Percentiles rank a stretch among this genome's conserved stretches.
phyloP scores from a whole-genome alignment of 2,888 invertebrate species.

The Diarsia dahlii region DNA sequence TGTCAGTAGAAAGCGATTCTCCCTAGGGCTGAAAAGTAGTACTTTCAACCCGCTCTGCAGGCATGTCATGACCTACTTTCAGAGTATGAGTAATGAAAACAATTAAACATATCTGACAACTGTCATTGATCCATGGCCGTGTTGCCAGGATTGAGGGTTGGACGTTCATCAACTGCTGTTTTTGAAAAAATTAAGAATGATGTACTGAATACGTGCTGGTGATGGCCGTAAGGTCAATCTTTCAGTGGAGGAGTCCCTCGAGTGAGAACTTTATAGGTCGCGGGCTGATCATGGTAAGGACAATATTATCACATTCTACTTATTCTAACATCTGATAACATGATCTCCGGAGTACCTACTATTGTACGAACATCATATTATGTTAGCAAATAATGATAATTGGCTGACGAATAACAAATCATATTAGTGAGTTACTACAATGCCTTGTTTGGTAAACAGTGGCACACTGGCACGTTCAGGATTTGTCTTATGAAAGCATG shows the following conservation, averaged over 20 bases:
- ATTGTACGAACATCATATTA: background rate
- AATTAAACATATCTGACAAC: too few species aligned
- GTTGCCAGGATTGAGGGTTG: background rate
- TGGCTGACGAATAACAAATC: background rate
- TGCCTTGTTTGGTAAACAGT: constrained; percentile 39
- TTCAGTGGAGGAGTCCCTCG: background rate
- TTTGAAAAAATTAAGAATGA: too few species aligned
- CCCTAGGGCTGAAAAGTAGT: too few species aligned
- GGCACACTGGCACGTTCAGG: background rate
- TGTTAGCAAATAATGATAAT: background rate
- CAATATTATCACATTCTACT: background rate
- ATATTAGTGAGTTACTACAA: background rate
- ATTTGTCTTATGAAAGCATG: constrained; percentile 6
- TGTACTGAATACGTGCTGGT: too few species aligned
- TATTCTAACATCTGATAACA: background rate
- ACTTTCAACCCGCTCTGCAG: too few species aligned
- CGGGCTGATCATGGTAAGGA: background rate
- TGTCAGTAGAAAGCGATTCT: too few species aligned
- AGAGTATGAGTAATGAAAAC: too few species aligned
- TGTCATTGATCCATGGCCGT: background rate
- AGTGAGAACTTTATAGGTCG: background rate
- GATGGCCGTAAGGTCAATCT: background rate
- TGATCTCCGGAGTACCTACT: background rate
- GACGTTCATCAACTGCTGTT: background rate
- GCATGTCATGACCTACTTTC: too few species aligned